phyloP scores from a whole-genome alignment of 2,113 vertebrate species.

The Rhombomys opimus region DNA sequence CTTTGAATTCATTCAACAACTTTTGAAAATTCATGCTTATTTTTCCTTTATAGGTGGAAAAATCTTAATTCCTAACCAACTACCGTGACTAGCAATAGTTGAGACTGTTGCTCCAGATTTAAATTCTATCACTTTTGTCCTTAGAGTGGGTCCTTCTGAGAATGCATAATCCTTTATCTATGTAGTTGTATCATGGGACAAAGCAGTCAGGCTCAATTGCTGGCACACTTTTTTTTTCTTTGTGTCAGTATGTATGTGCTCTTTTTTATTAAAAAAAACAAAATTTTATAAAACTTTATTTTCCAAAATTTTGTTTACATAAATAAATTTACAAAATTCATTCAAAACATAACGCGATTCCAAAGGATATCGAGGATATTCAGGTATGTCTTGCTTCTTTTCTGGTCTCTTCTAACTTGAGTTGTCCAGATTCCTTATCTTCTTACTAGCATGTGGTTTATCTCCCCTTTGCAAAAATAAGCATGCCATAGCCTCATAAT shows the following conservation, averaged over 20 bases:
- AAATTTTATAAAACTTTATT: not conserved
- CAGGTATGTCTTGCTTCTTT: not conserved
- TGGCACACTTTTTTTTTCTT: not conserved
- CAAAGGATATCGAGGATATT: not conserved
- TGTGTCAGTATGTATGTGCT: not conserved
- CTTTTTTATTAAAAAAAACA: not conserved
- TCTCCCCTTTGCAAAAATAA: not conserved
- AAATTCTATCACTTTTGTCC: not conserved
- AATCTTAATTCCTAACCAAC: slow-evolving; percentile 3
- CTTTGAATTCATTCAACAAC: not conserved
- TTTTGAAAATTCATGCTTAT: not conserved
- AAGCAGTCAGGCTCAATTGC: not conserved
- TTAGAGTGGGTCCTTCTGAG: not conserved
- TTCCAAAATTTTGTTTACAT: not conserved
- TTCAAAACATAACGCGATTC: not conserved
- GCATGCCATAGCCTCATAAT: not conserved
- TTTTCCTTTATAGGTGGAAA: not conserved
- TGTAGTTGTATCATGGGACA: not conserved
- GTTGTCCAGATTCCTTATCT: not conserved
- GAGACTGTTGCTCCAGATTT: not conserved
- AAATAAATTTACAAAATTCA: not conserved
- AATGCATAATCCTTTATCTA: not conserved
- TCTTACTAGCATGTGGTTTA: not conserved
- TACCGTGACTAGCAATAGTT: not conserved
- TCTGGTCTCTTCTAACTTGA: not conserved